Base-by-base conservation (phyloP, 1,140 invertebrate genomes). In the Acromyrmex charruanus region DNA sequence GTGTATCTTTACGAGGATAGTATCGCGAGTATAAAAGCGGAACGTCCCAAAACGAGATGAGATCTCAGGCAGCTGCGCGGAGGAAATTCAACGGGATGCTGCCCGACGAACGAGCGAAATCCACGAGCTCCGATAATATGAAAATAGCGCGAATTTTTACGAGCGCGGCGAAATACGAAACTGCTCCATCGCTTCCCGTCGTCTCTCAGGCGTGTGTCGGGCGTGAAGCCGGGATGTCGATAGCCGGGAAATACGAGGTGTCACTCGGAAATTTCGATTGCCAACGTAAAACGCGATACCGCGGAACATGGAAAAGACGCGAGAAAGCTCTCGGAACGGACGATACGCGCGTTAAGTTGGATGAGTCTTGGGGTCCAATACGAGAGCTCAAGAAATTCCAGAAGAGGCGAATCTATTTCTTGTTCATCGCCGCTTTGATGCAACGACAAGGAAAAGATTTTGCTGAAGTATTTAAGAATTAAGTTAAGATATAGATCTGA, bases 91-190 rank as follows among this genome's bases (percentile, higher is more conserved):
- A 21, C 65, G 14, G 21, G 21, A 59, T 35, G 18, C 21, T 31
- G 49, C 6, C 49, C 53, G 51, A 31, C 28, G 68, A 28, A 44
- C 39, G 75, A 16, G 9, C 9, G n/a, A 55, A 53, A 85, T 61
- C 16, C 53, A 14, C 55, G 39, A 9, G 28, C 39, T 39, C 25
- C 51, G 82, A 58, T 71, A 61, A 58, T 71, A 68, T 69, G 51
- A 75, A 84, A 84, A 84, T 61, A 75, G 69, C 55, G 35, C 39
- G n/a, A 75, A 75, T 84, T 84, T 82, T 74, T 74, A 82, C 80
- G 55, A 72, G 69, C 69, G 55, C 28, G 25, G 28, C 39, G 55
- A 84, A 75, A 75, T 5, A 74, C 55, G 25, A 74, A 75, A 51
- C 55, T 35, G 80, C 69, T 21, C 68, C 68, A 61, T 82, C 65